These are phyloP conservation scores for Cepphus grylle DNA, from an alignment of 2,113 vertebrate species.

Conservation along the genomic window DNA sequence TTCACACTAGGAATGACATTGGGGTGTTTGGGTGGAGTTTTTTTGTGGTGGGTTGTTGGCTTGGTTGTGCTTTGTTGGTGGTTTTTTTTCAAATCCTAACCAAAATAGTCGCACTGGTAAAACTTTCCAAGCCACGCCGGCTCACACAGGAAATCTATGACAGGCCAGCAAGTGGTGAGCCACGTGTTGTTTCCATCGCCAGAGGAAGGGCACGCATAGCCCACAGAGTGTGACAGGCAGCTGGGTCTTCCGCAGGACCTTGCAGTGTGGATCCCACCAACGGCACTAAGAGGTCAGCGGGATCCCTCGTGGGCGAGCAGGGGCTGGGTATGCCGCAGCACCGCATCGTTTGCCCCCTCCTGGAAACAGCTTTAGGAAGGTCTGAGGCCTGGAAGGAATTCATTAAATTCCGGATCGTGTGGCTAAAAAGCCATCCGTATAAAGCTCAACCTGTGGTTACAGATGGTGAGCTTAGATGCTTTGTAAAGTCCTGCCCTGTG, in stretches of 20 bases:
- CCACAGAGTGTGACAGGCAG: neutral
- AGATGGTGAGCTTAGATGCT: neutral
- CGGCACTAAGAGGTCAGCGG: fast-evolving
- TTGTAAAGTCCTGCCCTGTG: neutral
- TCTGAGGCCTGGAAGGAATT: neutral
- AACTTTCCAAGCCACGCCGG: neutral
- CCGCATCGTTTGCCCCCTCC: neutral
- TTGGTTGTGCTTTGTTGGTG: neutral
- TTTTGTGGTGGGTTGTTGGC: neutral
- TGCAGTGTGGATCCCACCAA: fast-evolving
- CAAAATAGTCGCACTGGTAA: neutral
- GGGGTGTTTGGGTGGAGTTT: neutral
- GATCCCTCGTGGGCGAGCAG: fast-evolving
- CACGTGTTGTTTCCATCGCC: neutral
- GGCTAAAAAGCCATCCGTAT: neutral
- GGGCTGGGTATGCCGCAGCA: neutral
- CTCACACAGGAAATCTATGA: conserved; percentile 3
- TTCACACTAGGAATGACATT: neutral
- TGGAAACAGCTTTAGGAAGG: neutral
- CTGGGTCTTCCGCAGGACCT: neutral
- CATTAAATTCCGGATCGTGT: neutral
- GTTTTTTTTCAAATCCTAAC: neutral
- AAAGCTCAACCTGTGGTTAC: neutral
- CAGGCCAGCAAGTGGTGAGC: neutral
- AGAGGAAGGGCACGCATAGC: neutral